Evolutionary conservation across 2,113 vertebrate genomes (phyloP).

Genomic region (Agelaius tricolor): DNA sequence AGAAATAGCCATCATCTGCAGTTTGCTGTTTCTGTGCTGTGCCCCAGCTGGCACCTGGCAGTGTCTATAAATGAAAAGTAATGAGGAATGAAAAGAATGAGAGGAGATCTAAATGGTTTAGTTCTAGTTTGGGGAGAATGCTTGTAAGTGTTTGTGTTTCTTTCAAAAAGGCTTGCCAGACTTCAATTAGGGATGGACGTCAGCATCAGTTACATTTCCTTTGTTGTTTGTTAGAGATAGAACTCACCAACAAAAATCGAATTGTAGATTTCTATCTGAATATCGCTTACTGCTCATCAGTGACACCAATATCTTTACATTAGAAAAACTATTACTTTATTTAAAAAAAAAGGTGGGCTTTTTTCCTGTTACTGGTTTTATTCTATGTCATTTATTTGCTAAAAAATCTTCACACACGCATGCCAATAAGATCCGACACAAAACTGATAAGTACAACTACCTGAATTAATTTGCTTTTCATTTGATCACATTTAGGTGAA

Average conservation of each 20-base stretch:
- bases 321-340: neutral
- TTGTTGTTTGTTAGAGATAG: neutral
- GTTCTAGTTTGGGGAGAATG: neutral
- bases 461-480: neutral
- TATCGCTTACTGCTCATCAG: neutral
- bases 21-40: neutral
- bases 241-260: neutral
- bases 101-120: neutral
- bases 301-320: neutral
- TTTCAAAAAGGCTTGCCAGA: neutral
- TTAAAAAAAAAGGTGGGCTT: neutral
- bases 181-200: neutral
- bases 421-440: neutral
- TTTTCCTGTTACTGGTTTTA: neutral
- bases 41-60: conserved; percentile 31
- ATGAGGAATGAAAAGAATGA: neutral
- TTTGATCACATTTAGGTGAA: neutral
- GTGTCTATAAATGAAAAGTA: conserved; percentile 5
- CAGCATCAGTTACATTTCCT: neutral
- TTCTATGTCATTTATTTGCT: neutral
- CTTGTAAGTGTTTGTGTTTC: neutral
- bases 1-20: conserved; percentile 10
- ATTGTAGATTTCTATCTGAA: neutral
- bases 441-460: neutral
- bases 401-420: neutral